A percentile compares a stretch with the other conserved stretches of the same genome.
phyloP scores from a whole-genome alignment of 2,113 vertebrate genomes.

The Parus major region DNA sequence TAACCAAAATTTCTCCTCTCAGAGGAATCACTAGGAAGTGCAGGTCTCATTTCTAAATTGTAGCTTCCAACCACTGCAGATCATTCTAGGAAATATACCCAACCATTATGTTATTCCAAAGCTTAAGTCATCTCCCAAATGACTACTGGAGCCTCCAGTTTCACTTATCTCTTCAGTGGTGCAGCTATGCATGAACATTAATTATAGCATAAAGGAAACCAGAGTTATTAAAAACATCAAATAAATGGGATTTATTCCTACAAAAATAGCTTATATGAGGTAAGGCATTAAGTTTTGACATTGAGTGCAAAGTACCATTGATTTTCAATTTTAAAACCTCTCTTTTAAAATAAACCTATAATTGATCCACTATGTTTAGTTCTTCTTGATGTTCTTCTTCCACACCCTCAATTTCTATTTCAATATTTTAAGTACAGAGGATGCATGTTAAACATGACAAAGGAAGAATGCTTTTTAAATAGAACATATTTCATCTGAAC shows the following conservation, averaged over 20 bases:
- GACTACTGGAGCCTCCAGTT: background rate
- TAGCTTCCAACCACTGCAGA: background rate
- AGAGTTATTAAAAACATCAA: background rate
- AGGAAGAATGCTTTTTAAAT: background rate
- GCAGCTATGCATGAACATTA: background rate
- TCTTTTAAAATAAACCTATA: background rate
- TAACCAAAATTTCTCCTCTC: constrained; percentile 20
- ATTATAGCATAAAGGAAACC: background rate
- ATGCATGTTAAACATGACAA: background rate
- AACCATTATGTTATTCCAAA: background rate
- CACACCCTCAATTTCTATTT: background rate
- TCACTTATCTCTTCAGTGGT: background rate
- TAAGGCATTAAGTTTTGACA: background rate
- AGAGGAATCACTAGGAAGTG: background rate
- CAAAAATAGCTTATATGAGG: background rate
- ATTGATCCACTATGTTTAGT: background rate
- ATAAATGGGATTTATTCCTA: background rate
- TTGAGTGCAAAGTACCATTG: background rate
- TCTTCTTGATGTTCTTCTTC: background rate
- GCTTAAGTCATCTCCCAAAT: background rate
- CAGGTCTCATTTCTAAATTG: background rate
- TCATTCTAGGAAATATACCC: background rate
- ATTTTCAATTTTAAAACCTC: background rate
- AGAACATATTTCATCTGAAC: background rate
- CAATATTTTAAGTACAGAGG: background rate